These are phyloP conservation scores for Mesembrinibis cayennensis DNA, from an alignment of 2,113 vertebrate species.

Conservation along the genomic window DNA sequence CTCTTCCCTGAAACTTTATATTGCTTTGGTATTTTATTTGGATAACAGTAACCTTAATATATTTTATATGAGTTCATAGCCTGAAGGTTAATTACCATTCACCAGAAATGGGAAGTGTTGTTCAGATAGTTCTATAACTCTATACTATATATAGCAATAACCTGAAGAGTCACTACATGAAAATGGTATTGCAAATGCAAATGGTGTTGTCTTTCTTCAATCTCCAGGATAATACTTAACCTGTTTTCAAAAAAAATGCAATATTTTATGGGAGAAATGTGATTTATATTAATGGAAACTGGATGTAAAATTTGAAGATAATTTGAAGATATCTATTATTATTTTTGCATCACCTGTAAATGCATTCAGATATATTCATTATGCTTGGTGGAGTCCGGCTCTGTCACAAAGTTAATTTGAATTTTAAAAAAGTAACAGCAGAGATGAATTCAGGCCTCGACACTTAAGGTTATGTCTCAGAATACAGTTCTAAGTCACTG, in stretches of 20 bases:
- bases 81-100: constrained; percentile 17
- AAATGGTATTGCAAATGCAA: background rate
- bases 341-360: background rate
- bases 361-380: background rate
- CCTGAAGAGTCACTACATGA: background rate
- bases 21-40: constrained; percentile 7
- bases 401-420: background rate
- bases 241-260: background rate
- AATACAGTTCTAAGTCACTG: background rate
- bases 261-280: background rate
- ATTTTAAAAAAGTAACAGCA: background rate
- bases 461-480: background rate
- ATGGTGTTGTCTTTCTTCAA: background rate
- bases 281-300: background rate
- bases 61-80: background rate
- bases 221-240: background rate
- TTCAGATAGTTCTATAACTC: background rate
- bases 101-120: background rate
- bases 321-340: background rate
- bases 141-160: background rate
- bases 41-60: background rate
- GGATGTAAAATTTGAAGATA: background rate
- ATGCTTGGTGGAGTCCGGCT: background rate
- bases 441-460: background rate
- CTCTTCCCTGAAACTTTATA: background rate